Evolutionary conservation across 2,797 vertebrate genomes (phyloP), one percentile per base, ranked within the genome.

Genomic region (Acridotheres tristis): DNA sequence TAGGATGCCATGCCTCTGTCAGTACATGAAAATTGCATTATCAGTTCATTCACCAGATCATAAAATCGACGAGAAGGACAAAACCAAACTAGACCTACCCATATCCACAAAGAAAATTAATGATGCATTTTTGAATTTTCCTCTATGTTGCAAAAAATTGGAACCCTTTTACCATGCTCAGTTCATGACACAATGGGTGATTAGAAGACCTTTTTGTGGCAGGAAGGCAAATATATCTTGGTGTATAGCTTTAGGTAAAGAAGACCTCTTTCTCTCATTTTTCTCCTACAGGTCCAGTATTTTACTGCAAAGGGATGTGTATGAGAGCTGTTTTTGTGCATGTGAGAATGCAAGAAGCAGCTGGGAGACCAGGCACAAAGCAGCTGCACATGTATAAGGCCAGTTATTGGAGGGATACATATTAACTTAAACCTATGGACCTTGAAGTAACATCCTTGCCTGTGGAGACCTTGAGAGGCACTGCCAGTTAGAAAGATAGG

Each of bases 1-100:
- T 79, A 34, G 88, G 82, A 5, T 6, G n/a, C 89, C 84, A 93
- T 10, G 10, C 61, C 21, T 74, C 38, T 25, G 76, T 90, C 83
- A 91, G 90, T 83, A 95, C 82, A n/a, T 90, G 67, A 96, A 90
- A 96, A 91, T 65, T 80, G 36, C 36, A 83, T 80, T 93, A 67
- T 45, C 36, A 20, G 50, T 62, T 94, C 59, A 83, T 95, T 11
- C 4, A 78, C 36, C 76, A 85, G 68, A 61, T 86, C 55, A 10
- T 79, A 94, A 95, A 95, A 77, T 32, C 92, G 95, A 96, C 91
- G 36, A 88, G 86, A 88, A 38, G 42, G 20, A 43, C 47, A 79
- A 62, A 76, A 74, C 22, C 34, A 71, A 87, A 85, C 51, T 59
- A 92, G 73, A 87, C 32, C 66, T 92, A 59, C 4, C 6, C 4